These are phyloP conservation scores for Metalampra italica DNA, from an alignment of 2,888 invertebrate species.

Conservation along the genomic window DNA sequence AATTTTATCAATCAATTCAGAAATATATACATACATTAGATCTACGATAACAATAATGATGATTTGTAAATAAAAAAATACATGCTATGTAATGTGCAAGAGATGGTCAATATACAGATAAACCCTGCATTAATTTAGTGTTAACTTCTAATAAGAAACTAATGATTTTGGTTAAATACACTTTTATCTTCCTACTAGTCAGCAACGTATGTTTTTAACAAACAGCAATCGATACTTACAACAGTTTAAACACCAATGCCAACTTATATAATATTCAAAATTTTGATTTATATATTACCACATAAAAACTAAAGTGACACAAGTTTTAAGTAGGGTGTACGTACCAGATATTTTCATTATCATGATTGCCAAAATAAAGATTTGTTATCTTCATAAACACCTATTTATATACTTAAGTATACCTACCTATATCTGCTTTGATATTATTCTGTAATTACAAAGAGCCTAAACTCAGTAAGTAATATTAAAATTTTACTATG, in stretches of 20 bases:
- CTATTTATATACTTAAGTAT: no score
- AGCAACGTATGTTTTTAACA: conserved; percentile 26
- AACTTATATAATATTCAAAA: conserved; percentile 27
- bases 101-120: conserved; percentile 41
- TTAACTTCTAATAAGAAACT: conserved; percentile 31
- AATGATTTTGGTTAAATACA: conserved; percentile 26
- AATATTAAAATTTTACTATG: no score
- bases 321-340: background rate
- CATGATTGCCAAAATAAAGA: no score
- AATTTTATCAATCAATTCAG: conserved; percentile 42
- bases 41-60: conserved; percentile 29
- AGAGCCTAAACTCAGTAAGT: no score
- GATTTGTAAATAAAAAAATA: conserved; percentile 16
- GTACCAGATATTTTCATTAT: no score
- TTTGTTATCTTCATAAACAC: no score
- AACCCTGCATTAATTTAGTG: conserved; percentile 46
- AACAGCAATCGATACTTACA: conserved; percentile 46
- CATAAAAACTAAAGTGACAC: conserved; percentile 1
- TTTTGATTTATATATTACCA: background rate
- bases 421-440: no score
- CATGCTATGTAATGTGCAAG: conserved; percentile 35
- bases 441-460: no score
- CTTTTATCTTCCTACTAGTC: conserved; percentile 35
- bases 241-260: conserved; percentile 47
- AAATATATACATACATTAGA: conserved; percentile 34